These are phyloP conservation scores for Agonopterix subpropinquella DNA, from an alignment of 2,888 invertebrate species.

Conservation along the genomic window DNA sequence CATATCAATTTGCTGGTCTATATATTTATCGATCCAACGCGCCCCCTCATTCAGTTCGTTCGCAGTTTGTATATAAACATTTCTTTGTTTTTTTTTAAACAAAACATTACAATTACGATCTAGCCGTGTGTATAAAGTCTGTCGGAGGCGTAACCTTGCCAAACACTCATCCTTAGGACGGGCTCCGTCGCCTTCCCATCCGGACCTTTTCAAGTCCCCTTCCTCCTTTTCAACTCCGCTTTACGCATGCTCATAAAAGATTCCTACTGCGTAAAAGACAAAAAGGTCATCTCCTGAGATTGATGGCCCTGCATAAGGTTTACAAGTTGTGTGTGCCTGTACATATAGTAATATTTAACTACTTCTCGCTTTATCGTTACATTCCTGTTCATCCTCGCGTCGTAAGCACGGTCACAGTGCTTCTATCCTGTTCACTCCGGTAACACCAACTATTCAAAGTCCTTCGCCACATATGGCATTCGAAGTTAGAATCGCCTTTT, in stretches of 20 bases:
- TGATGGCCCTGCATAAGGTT: not conserved
- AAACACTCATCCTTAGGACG: slow-evolving; percentile 38
- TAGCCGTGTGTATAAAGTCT: too few species aligned
- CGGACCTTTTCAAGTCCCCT: slow-evolving; percentile 32
- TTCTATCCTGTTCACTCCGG: slow-evolving; percentile 33
- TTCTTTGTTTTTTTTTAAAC: too few species aligned
- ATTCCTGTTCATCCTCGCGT: slow-evolving; percentile 40
- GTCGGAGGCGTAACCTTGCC: slow-evolving; percentile 37
- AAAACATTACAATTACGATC: too few species aligned
- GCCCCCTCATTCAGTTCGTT: too few species aligned
- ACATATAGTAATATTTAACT: not conserved
- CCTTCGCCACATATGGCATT: slow-evolving; percentile 20
- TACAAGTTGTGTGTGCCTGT: not conserved
- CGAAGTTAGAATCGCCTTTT: slow-evolving; percentile 23
- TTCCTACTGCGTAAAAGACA: slow-evolving; percentile 29
- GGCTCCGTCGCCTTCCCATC: slow-evolving; percentile 29
- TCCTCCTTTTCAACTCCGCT: slow-evolving; percentile 15
- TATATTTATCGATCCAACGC: too few species aligned
- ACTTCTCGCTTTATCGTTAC: slow-evolving; percentile 8
- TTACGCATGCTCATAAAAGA: slow-evolving; percentile 37
- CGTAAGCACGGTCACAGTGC: slow-evolving; percentile 46
- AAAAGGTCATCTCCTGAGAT: slow-evolving; percentile 14
- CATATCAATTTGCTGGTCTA: too few species aligned
- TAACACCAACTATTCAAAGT: slow-evolving; percentile 22
- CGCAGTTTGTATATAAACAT: too few species aligned